phyloP scores from a whole-genome alignment of 2,797 vertebrate species.

The Leuciscus waleckii region DNA sequence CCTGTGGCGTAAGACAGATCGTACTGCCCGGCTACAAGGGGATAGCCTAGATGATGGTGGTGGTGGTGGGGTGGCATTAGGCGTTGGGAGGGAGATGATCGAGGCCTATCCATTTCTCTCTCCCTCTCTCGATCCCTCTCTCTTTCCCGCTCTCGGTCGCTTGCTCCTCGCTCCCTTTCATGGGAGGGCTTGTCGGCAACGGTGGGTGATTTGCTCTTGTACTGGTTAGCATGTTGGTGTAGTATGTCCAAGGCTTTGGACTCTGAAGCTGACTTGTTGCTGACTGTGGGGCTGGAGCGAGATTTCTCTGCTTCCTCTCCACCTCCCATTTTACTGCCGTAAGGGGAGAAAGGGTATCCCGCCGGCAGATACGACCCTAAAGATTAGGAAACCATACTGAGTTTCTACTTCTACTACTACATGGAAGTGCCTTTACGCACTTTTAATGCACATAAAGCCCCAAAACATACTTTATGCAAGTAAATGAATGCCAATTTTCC shows the following conservation, averaged over 20 bases:
- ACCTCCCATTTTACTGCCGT: slow-evolving; percentile 84
- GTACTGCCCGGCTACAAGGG: slow-evolving; percentile 94
- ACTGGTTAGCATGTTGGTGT: slow-evolving; percentile 96
- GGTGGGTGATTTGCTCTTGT: slow-evolving; percentile 98
- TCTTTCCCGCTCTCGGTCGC: slow-evolving; percentile 71
- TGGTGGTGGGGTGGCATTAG: slow-evolving; percentile 95
- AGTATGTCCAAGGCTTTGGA: slow-evolving; percentile 96
- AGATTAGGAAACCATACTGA: slow-evolving; percentile 1
- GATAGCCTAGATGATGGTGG: slow-evolving; percentile 91
- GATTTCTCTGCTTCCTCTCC: slow-evolving; percentile 86
- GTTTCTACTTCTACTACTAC: background rate
- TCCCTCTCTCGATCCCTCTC: slow-evolving; percentile 60
- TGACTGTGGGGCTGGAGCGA: slow-evolving; percentile 87
- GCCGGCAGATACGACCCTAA: slow-evolving; percentile 92
- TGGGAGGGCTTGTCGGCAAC: slow-evolving; percentile 93
- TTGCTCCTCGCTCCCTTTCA: slow-evolving; percentile 83
- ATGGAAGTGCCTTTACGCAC: background rate
- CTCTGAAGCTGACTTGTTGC: slow-evolving; percentile 83
- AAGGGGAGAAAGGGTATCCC: slow-evolving; percentile 91
- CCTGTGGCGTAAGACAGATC: slow-evolving; percentile 97
- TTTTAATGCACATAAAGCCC: background rate
- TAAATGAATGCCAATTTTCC: background rate
- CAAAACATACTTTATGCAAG: slow-evolving; percentile 17
- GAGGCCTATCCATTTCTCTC: slow-evolving; percentile 73
- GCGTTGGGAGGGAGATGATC: slow-evolving; percentile 95